phyloP scores from a whole-genome alignment of 2,888 invertebrate species.

The Ormyrus thymus region DNA sequence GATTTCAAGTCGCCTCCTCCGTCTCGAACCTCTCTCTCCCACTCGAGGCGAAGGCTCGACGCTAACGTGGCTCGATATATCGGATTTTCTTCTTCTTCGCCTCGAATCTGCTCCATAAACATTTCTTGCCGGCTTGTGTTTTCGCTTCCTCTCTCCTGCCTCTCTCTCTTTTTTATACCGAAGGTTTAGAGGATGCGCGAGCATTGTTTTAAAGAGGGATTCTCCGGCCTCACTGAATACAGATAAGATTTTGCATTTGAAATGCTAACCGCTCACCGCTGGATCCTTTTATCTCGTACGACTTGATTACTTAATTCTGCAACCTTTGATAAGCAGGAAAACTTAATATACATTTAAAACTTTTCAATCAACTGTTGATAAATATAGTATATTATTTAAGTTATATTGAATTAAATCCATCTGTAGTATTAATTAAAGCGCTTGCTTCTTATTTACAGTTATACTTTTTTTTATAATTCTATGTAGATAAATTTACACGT shows the following conservation, averaged over 20 bases:
- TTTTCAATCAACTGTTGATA: neutral
- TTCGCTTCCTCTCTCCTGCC: neutral
- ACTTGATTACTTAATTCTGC: neutral
- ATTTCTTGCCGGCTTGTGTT: neutral
- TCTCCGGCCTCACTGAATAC: conserved; percentile 1
- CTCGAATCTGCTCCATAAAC: conserved; percentile 28
- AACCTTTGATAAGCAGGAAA: neutral
- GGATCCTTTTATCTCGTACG: too few relatives aligned
- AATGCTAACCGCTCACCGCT: neutral
- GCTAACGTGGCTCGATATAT: conserved; percentile 24
- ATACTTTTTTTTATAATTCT: too few relatives aligned
- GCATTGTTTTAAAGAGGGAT: neutral
- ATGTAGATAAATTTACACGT: too few relatives aligned
- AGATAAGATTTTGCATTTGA: neutral
- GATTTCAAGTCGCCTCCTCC: conserved; percentile 62
- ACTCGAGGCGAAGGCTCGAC: neutral
- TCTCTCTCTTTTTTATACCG: too few relatives aligned
- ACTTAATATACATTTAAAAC: neutral
- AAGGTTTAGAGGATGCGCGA: neutral
- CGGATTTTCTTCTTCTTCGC: conserved; percentile 24
- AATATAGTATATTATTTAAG: too few relatives aligned
- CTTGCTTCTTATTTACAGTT: too few relatives aligned
- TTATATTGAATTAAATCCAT: too few relatives aligned
- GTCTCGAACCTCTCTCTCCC: neutral
- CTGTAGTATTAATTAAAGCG: too few relatives aligned